Evolutionary conservation across 2,888 invertebrate species (phyloP).

Genomic region (Drosophila koepferae): DNA sequence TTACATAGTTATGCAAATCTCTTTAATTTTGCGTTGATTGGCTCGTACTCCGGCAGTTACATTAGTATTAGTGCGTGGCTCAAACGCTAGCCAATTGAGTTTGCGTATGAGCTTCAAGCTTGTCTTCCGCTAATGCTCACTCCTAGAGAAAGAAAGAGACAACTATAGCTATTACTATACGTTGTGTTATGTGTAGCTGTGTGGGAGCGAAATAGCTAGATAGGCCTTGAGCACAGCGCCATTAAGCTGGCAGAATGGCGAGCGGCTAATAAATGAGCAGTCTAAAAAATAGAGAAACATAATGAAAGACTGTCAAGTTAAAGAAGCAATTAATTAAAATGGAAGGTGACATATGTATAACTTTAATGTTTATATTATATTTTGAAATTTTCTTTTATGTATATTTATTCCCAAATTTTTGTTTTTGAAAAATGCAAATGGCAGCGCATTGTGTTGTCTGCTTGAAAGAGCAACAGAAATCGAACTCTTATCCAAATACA

Average conservation of each 20-base stretch:
- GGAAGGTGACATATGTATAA: background rate
- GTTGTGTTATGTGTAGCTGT: background rate
- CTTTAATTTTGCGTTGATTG: background rate
- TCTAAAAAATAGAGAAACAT: background rate
- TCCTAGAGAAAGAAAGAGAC: background rate
- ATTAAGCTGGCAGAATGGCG: background rate
- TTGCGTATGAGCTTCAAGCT: background rate
- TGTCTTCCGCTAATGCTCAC: background rate
- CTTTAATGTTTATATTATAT: background rate
- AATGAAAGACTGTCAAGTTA: background rate
- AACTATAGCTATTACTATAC: background rate
- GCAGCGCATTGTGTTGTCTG: conserved; percentile 41
- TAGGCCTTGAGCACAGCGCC: no score
- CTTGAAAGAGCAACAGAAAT: conserved; percentile 13
- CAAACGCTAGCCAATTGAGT: background rate
- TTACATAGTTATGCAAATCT: no score
- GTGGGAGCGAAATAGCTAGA: background rate
- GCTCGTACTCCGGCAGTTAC: background rate
- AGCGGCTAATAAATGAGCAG: background rate
- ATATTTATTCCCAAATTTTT: background rate
- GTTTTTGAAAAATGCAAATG: conserved; percentile 3
- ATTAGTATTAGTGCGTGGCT: background rate
- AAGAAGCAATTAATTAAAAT: background rate
- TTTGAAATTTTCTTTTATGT: background rate
- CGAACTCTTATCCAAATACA: background rate